Evolutionary conservation across 2,797 vertebrate genomes (phyloP).

Genomic region (Notolepis coatsorum): DNA sequence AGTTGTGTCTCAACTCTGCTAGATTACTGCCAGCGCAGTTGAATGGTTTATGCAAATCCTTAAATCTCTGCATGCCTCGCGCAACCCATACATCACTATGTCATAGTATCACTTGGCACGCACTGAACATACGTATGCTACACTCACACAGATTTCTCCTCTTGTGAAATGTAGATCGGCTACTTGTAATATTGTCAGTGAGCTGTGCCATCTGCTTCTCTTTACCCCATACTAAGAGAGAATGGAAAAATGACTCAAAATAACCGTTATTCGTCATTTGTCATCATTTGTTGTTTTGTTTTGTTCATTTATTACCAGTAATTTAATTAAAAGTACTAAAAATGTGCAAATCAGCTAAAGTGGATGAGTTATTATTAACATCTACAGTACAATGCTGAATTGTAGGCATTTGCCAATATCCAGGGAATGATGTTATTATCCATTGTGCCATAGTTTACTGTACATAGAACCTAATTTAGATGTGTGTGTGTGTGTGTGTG

Average conservation of each 20-base stretch:
- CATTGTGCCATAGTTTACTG: too few relatives aligned
- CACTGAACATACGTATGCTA: conserved; percentile 25
- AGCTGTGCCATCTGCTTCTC: neutral
- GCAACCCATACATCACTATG: conserved; percentile 8
- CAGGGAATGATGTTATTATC: too few relatives aligned
- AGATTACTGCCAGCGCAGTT: conserved; percentile 15
- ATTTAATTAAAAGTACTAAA: too few relatives aligned
- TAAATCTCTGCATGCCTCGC: conserved; percentile 19
- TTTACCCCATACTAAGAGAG: neutral
- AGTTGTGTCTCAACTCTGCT: conserved; percentile 3
- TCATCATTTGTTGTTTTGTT: neutral
- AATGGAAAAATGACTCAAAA: neutral
- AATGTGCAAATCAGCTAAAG: neutral
- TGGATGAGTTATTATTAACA: too few relatives aligned
- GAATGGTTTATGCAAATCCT: conserved; percentile 48
- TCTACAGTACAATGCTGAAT: too few relatives aligned
- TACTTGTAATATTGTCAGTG: neutral
- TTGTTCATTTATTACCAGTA: too few relatives aligned
- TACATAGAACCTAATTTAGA: too few relatives aligned
- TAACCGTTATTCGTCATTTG: neutral
- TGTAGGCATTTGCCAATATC: too few relatives aligned
- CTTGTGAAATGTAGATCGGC: neutral
- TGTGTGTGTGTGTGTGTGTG: too few relatives aligned
- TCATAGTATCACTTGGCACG: too few relatives aligned
- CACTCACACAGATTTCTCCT: conserved; percentile 14